phyloP scores from a whole-genome alignment of 2,113 vertebrate species.

The Chionomys nivalis region DNA sequence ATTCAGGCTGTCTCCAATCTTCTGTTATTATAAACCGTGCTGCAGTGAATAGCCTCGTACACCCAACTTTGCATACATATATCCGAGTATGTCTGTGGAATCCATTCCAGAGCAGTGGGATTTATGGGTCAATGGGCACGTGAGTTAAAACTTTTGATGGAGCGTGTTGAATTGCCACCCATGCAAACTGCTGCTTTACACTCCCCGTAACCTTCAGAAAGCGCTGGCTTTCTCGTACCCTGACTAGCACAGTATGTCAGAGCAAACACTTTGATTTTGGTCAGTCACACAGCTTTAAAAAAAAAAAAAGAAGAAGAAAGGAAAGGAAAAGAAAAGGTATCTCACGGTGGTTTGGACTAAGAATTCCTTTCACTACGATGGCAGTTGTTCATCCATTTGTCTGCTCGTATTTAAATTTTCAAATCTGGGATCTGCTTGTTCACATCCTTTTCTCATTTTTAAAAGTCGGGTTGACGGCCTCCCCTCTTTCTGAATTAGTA shows the following conservation, averaged over 20 bases:
- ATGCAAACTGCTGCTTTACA: not conserved
- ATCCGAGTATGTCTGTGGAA: constrained; percentile 61
- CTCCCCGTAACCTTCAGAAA: not conserved
- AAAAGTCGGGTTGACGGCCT: not conserved
- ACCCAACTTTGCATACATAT: constrained; percentile 77
- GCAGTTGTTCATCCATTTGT: not conserved
- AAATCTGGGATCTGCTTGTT: constrained; percentile 43
- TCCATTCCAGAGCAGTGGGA: constrained; percentile 48
- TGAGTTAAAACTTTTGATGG: constrained; percentile 43
- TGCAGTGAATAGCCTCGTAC: constrained; percentile 63
- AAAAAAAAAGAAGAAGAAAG: constrained; percentile 4
- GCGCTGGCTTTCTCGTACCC: not conserved
- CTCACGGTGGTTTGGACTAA: not conserved
- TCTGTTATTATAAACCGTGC: constrained; percentile 63
- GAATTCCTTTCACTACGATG: constrained; percentile 1
- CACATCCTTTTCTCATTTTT: constrained; percentile 55
- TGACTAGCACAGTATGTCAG: not conserved
- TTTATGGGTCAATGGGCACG: constrained; percentile 64
- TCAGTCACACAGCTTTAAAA: not conserved
- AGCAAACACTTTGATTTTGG: constrained; percentile 16
- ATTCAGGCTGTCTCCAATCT: constrained; percentile 74
- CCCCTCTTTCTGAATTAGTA: constrained; percentile 31
- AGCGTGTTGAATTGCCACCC: constrained; percentile 21
- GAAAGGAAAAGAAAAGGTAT: not conserved
- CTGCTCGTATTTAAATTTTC: not conserved